Base-by-base conservation (phyloP, 2,797 vertebrate genomes). In the Crocodylus rhombifer region DNA sequence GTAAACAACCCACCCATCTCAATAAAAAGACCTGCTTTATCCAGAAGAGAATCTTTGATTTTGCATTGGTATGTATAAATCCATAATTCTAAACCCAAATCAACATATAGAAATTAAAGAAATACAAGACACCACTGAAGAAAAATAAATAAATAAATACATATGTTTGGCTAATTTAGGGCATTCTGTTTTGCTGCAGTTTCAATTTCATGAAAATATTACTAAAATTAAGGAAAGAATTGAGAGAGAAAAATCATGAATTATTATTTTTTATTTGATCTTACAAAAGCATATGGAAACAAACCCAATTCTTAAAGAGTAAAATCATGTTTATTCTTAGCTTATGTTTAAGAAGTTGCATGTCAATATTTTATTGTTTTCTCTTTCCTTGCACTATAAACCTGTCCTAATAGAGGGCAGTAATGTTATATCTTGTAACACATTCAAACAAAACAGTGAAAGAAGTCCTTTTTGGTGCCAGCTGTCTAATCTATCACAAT, bases 401-500 rank as follows among this genome's bases (percentile, higher is more conserved):
- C 69, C 6, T 89, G 42, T 89, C 57, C 73, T 95, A 93, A 78
- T 20, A 94, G 88, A 77, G 82, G 76, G 89, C 88, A 96, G 73
- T 93, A 82, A 92, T 89, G 91, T 71, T 86, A 88, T 90, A 55
- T 36, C 25, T 55, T 69, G 12, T n/a, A 89, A 71, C 60, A 36
- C 28, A 63, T 85, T 88, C 56, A 94, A 91, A 85, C 21, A 87
- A 82, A 91, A 74, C 25, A 55, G 60, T 77, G 57, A 65, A 95
- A 92, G 73, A 88, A 91, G 89, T 95, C 88, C 96, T 67, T 91
- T 84, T 86, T 90, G 26, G 84, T 93, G 67, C 77, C 90, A 93
- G 79, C 89, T 90, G 87, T 91, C 87, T 88, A 92, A 96, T 94
- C 87, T 93, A 94, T 96, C 87, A 94, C 88, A 94, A 91, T 94